A percentile compares a stretch with the other conserved stretches of the same genome.
Conservation (phyloP, 1,140 invertebrate genomes). For the Philotrypesis tridentata region DNA sequence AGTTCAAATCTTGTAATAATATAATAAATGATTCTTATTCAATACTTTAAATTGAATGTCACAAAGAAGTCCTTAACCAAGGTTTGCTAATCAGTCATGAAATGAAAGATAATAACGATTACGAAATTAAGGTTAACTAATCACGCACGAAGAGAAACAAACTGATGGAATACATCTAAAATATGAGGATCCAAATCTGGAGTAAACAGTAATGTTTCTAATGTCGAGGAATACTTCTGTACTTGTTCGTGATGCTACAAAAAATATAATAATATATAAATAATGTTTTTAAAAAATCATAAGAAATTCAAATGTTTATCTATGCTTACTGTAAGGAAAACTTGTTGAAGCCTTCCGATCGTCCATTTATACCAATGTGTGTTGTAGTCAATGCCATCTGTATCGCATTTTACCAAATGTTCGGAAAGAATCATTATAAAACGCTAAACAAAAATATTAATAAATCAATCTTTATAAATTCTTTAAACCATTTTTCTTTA, state of each 20-base stretch:
- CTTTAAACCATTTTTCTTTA: constrained; percentile 30
- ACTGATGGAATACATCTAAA: constrained; percentile 97
- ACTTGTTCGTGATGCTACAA: constrained; percentile 96
- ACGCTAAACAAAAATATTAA: constrained; percentile 75
- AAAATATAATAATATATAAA: constrained; percentile 53
- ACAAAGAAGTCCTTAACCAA: constrained; percentile 38
- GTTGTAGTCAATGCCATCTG: constrained; percentile 92
- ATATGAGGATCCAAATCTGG: constrained; percentile 97
- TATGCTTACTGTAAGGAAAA: constrained; percentile 90
- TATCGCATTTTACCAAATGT: constrained; percentile 94
- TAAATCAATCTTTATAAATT: constrained; percentile 46
- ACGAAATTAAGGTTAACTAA: constrained; percentile 37
- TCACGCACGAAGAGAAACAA: constrained; percentile 85
- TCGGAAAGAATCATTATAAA: constrained; percentile 99
- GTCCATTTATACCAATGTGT: constrained; percentile 99
- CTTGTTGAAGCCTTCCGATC: constrained; percentile 94
- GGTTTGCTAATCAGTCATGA: constrained; percentile 28
- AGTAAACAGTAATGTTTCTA: constrained; percentile 96
- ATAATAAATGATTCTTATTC: constrained; percentile 28
- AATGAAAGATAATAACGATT: constrained; percentile 22
- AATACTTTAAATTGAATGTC: constrained; percentile 34
- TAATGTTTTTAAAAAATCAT: constrained; percentile 45
- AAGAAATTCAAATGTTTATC: constrained; percentile 56
- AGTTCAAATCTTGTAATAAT: constrained; percentile 31
- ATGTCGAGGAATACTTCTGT: constrained; percentile 95